Evolutionary conservation across 2,888 invertebrate genomes (phyloP).

Genomic region (Pogonocherus hispidulus): DNA sequence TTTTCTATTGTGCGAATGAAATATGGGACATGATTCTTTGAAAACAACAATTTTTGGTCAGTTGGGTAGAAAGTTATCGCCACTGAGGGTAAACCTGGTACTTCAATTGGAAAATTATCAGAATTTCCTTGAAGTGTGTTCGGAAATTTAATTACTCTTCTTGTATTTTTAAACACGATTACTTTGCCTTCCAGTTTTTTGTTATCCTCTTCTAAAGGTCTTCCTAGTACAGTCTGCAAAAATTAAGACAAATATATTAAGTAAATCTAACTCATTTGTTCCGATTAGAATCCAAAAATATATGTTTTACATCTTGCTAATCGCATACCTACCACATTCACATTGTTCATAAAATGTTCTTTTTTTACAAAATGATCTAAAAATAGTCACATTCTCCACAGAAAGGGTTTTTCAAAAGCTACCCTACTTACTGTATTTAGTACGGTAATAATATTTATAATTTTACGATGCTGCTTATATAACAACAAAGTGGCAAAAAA

Average conservation of each 20-base stretch:
- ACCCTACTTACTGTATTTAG: no score
- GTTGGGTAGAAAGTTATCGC: slow-evolving; percentile 65
- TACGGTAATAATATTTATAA: no score
- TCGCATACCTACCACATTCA: no score
- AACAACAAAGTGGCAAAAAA: no score
- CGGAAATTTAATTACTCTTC: slow-evolving; percentile 80
- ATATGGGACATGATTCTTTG: slow-evolving; percentile 55
- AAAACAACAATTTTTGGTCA: slow-evolving; percentile 60
- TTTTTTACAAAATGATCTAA: no score
- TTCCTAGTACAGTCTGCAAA: slow-evolving; percentile 71
- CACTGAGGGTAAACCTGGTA: slow-evolving; percentile 66
- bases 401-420: no score
- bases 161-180: slow-evolving; percentile 80
- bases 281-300: no score
- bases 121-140: slow-evolving; percentile 61
- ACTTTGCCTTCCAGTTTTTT: slow-evolving; percentile 72
- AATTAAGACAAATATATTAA: background rate
- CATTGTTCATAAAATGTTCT: no score
- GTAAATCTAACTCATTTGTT: no score
- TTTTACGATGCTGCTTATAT: no score
- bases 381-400: no score
- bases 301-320: no score
- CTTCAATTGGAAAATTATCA: slow-evolving; percentile 65
- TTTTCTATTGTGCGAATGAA: slow-evolving; percentile 56
- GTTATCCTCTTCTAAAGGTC: slow-evolving; percentile 72